A percentile compares a stretch with the other conserved stretches of the same genome.
Conservation (phyloP, 2,797 vertebrate genomes). For the Melanotaenia boesemani region DNA sequence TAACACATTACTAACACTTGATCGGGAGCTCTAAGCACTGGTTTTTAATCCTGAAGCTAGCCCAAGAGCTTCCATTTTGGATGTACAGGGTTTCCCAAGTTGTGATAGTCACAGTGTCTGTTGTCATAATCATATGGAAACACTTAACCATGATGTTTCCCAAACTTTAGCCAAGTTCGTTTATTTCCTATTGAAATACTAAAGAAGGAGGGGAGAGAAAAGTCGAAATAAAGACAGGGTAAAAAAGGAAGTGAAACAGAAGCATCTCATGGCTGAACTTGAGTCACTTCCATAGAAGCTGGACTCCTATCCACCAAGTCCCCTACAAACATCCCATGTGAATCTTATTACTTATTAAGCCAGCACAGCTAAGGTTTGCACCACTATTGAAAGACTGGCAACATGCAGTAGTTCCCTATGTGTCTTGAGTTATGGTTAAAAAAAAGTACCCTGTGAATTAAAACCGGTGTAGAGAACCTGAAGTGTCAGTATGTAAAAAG, state of each 20-base stretch:
- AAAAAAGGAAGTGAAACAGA: not conserved
- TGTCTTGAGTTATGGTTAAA: not conserved
- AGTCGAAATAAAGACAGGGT: not conserved
- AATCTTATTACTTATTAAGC: not conserved
- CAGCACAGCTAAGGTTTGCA: not conserved
- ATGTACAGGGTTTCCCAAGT: not conserved
- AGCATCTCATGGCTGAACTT: not conserved
- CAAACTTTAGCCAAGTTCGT: not conserved
- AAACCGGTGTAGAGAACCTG: not conserved
- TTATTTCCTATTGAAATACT: not conserved
- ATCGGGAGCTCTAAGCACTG: not conserved
- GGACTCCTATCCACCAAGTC: not conserved
- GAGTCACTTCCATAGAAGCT: not conserved
- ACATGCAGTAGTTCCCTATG: not conserved
- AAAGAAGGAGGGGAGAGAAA: not conserved
- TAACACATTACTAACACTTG: not conserved
- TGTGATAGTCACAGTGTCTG: not conserved
- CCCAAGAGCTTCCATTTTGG: not conserved
- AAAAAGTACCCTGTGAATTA: not conserved
- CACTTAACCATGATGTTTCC: not conserved
- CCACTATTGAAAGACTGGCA: not conserved
- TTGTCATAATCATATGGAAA: not conserved
- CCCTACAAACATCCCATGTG: not conserved
- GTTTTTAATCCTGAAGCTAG: not conserved
- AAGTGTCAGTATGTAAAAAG: not conserved